Evolutionary conservation across 1,140 invertebrate genomes (phyloP).

Genomic region (Heliconius melpomene): DNA sequence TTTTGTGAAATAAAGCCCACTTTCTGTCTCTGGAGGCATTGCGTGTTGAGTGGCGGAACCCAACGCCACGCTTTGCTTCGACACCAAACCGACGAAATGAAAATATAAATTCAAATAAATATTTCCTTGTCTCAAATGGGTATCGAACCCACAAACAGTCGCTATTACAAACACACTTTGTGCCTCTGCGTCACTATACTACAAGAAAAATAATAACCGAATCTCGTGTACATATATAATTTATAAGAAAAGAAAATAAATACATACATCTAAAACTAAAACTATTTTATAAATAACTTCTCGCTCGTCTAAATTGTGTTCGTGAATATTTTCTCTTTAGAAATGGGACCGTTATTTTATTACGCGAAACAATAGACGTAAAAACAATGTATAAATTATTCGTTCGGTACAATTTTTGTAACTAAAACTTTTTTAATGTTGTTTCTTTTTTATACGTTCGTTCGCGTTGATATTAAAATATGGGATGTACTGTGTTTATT

Average conservation of each 20-base stretch:
- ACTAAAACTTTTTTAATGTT: background rate
- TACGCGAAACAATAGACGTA: constrained; percentile 15
- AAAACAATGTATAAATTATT: constrained; percentile 18
- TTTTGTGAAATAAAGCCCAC: too few species aligned
- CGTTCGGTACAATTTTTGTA: constrained; percentile 10
- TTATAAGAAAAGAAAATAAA: background rate
- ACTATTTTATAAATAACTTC: constrained; percentile 17
- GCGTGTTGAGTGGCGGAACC: too few species aligned
- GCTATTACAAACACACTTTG: too few species aligned
- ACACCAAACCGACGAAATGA: too few species aligned
- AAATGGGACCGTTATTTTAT: constrained; percentile 20
- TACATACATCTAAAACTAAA: background rate
- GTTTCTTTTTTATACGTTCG: background rate
- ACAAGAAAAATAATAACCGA: background rate
- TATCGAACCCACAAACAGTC: too few species aligned
- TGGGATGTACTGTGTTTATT: background rate
- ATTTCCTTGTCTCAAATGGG: too few species aligned
- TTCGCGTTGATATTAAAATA: background rate
- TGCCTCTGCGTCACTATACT: background rate
- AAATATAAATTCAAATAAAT: too few species aligned
- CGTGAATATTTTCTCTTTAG: constrained; percentile 19
- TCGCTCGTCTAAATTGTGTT: constrained; percentile 16
- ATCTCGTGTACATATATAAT: background rate
- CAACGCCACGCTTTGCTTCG: too few species aligned
- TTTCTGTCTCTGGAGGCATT: too few species aligned